Evolutionary conservation across 2,888 invertebrate genomes (phyloP).

Genomic region (Sesia bembeciformis): DNA sequence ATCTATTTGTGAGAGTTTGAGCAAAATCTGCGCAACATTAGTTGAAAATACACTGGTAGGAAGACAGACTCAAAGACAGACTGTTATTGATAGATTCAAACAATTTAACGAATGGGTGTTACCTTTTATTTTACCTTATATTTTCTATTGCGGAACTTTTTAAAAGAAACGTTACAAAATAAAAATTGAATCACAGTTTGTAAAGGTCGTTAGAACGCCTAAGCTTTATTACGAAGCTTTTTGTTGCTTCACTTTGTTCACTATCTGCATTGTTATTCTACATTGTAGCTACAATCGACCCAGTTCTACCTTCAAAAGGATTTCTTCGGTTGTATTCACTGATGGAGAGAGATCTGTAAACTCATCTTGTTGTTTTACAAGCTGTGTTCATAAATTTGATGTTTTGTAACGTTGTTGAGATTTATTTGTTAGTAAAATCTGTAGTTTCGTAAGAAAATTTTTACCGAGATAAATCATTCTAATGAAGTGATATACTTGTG

Average conservation of each 20-base stretch:
- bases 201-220: not conserved
- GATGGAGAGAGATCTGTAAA: not conserved
- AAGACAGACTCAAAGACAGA: too few species aligned
- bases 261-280: not conserved
- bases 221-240: not conserved
- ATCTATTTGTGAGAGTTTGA: too few species aligned
- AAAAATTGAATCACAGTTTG: not conserved
- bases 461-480: too few species aligned
- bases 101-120: slow-evolving; percentile 3
- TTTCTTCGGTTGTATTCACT: not conserved
- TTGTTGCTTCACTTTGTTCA: not conserved
- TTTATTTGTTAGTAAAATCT: too few species aligned
- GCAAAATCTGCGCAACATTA: too few species aligned
- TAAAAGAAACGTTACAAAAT: not conserved
- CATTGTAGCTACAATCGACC: not conserved
- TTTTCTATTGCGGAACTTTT: not conserved
- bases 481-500: too few species aligned
- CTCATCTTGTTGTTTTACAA: not conserved
- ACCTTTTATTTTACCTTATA: not conserved
- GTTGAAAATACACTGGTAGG: too few species aligned
- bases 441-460: too few species aligned
- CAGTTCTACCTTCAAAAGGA: not conserved
- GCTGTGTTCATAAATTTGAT: not conserved
- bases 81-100: not conserved
- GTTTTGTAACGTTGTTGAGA: not conserved